Evolutionary conservation across 2,113 vertebrate species (phyloP).

Genomic region (Corynorhinus townsendii): DNA sequence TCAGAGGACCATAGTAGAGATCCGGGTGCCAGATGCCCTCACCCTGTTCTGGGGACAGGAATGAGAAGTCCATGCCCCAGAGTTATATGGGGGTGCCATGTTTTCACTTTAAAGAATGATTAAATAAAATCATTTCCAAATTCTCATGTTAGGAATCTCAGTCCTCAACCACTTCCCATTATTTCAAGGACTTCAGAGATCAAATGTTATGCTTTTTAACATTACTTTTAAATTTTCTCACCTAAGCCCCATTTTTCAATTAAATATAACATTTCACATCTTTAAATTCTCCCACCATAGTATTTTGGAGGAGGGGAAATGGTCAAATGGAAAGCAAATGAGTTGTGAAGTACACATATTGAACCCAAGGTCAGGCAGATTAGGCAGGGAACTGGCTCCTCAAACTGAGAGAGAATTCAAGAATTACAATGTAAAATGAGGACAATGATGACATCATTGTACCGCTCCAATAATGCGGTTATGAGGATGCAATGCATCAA

Average conservation of each 20-base stretch:
- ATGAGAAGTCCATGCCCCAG: background rate
- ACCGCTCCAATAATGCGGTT: background rate
- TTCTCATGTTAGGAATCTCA: background rate
- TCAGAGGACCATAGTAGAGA: background rate
- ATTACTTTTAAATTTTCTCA: background rate
- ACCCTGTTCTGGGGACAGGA: background rate
- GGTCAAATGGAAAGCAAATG: background rate
- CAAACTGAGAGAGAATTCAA: background rate
- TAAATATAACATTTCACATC: background rate
- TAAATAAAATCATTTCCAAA: background rate
- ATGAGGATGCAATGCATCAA: background rate
- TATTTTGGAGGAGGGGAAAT: background rate
- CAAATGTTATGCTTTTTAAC: background rate
- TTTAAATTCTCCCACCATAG: background rate
- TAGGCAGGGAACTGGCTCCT: background rate
- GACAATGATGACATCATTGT: background rate
- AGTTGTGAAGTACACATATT: background rate
- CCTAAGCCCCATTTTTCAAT: background rate
- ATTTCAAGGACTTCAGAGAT: background rate
- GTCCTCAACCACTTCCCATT: background rate
- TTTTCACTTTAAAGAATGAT: background rate
- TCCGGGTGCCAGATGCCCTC: background rate
- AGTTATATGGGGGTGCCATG: background rate
- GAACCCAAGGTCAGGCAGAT: background rate
- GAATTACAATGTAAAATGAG: background rate